phyloP scores from a whole-genome alignment of 2,113 vertebrate species.

The Hippocampus comes region DNA sequence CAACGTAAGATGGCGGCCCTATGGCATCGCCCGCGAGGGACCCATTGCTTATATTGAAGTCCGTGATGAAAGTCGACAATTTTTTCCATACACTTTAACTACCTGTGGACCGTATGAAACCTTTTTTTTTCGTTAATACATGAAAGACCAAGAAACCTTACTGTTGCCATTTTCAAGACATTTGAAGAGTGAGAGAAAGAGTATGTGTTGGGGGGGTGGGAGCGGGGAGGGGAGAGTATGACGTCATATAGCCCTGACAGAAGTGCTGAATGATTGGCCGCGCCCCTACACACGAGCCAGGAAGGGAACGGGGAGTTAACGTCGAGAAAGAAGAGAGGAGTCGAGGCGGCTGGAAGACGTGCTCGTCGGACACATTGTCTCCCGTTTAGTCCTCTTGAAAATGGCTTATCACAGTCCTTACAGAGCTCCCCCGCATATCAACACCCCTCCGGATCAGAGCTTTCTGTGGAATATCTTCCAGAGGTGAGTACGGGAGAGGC shows the following conservation, averaged over 20 bases:
- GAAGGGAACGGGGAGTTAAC: conserved; percentile 23
- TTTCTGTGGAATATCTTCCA: conserved; percentile 81
- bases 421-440: conserved; percentile 61
- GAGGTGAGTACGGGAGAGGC: conserved; percentile 62
- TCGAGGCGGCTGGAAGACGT: conserved; percentile 30
- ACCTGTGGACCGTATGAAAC: too few relatives aligned
- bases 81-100: too few relatives aligned
- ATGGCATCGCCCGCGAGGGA: too few relatives aligned
- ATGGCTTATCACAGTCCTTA: conserved; percentile 79
- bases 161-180: too few relatives aligned
- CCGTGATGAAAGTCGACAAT: too few relatives aligned
- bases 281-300: conserved; percentile 55
- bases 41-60: too few relatives aligned
- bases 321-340: conserved; percentile 10
- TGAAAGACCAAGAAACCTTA: too few relatives aligned
- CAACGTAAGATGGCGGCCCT: too few relatives aligned
- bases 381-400: conserved; percentile 25
- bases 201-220: too few relatives aligned
- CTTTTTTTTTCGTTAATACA: too few relatives aligned
- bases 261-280: conserved; percentile 57
- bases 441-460: conserved; percentile 69
- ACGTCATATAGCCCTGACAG: conserved; percentile 27
- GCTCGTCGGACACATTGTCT: conserved; percentile 7
- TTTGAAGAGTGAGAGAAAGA: not conserved
- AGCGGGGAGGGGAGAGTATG: conserved; percentile 13